A percentile compares a stretch with the other conserved stretches of the same genome.
These are phyloP conservation scores for Cariama cristata DNA, from an alignment of 2,113 vertebrate species.

Conservation along the genomic window DNA sequence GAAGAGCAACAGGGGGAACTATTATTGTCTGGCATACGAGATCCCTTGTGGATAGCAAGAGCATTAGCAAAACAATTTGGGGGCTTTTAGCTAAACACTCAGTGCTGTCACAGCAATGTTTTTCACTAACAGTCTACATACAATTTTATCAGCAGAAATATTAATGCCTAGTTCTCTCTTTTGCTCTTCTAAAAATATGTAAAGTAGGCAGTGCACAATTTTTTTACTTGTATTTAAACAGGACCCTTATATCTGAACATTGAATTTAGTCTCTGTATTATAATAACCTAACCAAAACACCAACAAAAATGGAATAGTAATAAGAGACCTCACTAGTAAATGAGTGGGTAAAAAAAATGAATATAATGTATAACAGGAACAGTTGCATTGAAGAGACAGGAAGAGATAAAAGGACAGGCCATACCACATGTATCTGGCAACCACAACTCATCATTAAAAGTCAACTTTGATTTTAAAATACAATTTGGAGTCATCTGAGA, in stretches of 20 bases:
- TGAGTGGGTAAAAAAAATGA: background rate
- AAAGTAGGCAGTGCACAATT: background rate
- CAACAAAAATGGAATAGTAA: background rate
- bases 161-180: background rate
- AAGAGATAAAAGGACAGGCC: background rate
- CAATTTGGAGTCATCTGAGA: background rate
- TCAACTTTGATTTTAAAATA: background rate
- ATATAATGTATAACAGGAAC: background rate
- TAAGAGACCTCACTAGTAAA: background rate
- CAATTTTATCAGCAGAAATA: background rate
- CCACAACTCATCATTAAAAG: background rate
- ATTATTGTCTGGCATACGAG: background rate
- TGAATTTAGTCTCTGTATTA: background rate
- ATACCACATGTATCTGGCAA: background rate
- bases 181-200: background rate
- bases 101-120: background rate
- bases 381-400: background rate
- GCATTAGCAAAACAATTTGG: constrained; percentile 46
- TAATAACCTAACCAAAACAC: background rate
- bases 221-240: background rate
- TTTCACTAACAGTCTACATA: background rate
- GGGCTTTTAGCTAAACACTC: constrained; percentile 20
- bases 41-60: constrained; percentile 15
- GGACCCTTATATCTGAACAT: background rate
- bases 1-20: background rate